A percentile compares a stretch with the other conserved stretches of the same genome.
These are phyloP conservation scores for Syrrhaptes paradoxus DNA, from an alignment of 2,113 vertebrate genomes.

Conservation along the genomic window DNA sequence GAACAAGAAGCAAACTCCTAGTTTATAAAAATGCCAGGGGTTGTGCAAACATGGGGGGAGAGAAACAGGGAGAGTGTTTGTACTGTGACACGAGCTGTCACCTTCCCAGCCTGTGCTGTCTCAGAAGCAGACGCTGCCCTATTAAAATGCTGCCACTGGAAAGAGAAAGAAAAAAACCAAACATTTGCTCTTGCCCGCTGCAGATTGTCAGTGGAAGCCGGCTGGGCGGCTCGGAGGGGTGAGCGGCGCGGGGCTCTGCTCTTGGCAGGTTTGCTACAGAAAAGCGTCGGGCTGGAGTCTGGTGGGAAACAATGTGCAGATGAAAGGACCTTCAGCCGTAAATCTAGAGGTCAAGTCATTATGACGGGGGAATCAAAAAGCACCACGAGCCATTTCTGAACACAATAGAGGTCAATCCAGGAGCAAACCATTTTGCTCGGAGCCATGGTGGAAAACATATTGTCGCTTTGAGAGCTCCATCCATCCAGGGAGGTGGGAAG, in stretches of 20 bases:
- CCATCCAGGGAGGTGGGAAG: neutral
- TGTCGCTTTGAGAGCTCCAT: neutral
- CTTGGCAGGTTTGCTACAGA: neutral
- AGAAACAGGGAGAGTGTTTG: neutral
- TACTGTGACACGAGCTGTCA: neutral
- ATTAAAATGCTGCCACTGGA: neutral
- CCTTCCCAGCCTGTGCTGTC: neutral
- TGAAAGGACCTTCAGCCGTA: slow-evolving; percentile 21
- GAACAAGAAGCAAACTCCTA: neutral
- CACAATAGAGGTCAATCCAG: slow-evolving; percentile 40
- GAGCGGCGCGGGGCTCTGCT: neutral
- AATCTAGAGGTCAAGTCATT: slow-evolving; percentile 31
- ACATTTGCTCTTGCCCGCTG: neutral
- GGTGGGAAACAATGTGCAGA: neutral
- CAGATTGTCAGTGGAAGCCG: neutral
- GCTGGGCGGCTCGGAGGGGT: neutral
- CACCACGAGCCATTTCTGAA: slow-evolving; percentile 7
- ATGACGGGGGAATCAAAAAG: neutral
- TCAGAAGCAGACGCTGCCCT: neutral
- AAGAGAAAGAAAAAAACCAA: neutral
- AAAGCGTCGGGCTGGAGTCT: neutral
- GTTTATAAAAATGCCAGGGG: neutral
- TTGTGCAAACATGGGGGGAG: neutral
- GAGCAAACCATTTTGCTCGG: slow-evolving; percentile 36
- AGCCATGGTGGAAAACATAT: slow-evolving; percentile 6